Evolutionary conservation across 1,140 invertebrate genomes (phyloP).

Genomic region (Oryzaephilus surinamensis): DNA sequence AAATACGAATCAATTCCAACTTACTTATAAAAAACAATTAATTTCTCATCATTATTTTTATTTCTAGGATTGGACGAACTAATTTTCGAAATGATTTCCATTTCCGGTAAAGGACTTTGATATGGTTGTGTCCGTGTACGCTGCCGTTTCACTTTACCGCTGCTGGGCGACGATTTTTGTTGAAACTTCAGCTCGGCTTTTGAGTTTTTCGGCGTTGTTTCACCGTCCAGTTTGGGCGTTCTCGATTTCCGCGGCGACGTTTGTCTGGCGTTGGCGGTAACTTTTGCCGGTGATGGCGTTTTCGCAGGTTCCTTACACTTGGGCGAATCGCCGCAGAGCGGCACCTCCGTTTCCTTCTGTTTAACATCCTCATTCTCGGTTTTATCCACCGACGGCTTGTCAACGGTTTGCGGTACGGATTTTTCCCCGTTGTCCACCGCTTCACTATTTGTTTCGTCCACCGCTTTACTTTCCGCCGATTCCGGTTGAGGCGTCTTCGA

Average conservation of each 20-base stretch:
- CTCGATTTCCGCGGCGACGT: slow-evolving; percentile 38
- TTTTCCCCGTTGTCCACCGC: background rate
- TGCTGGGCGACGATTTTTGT: slow-evolving; percentile 18
- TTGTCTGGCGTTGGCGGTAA: slow-evolving; percentile 41
- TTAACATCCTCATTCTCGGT: slow-evolving; percentile 3
- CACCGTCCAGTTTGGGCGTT: slow-evolving; percentile 25
- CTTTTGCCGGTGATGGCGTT: background rate
- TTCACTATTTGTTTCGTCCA: slow-evolving; percentile 5
- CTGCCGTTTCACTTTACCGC: slow-evolving; percentile 22
- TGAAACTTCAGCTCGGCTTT: slow-evolving; percentile 30
- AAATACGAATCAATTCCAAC: too few relatives aligned
- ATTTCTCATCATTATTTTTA: slow-evolving; percentile 63
- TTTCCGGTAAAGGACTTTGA: slow-evolving; percentile 67
- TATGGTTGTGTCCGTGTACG: slow-evolving; percentile 50
- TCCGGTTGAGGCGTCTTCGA: slow-evolving; percentile 1
- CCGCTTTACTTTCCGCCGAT: too few relatives aligned
- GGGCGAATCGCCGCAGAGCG: background rate
- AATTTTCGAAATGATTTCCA: slow-evolving; percentile 61
- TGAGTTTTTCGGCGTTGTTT: slow-evolving; percentile 33
- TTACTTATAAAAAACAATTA: slow-evolving; percentile 76
- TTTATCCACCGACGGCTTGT: background rate
- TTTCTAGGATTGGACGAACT: slow-evolving; percentile 49
- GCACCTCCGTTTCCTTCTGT: slow-evolving; percentile 3
- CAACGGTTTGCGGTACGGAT: slow-evolving; percentile 4
- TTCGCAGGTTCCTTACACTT: background rate